Evolutionary conservation across 2,797 vertebrate species (phyloP).

Genomic region (Sphaeramia orbicularis): DNA sequence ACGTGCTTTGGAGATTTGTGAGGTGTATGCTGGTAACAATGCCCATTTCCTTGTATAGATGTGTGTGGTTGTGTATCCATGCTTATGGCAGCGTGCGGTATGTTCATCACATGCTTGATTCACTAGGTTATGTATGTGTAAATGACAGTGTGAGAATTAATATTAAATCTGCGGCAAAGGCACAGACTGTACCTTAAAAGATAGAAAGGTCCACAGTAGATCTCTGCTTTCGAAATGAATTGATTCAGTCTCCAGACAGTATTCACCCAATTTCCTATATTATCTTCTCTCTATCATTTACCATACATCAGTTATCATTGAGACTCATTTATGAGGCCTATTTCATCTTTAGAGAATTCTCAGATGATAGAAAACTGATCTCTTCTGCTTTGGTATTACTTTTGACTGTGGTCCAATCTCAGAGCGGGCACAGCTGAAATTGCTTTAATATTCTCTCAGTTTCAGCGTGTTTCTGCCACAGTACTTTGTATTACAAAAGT

Average conservation of each 20-base stretch:
- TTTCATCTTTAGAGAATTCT: slow-evolving; percentile 79
- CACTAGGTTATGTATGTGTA: slow-evolving; percentile 35
- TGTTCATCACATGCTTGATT: slow-evolving; percentile 21
- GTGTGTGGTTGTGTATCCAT: not conserved
- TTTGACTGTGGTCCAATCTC: slow-evolving; percentile 77
- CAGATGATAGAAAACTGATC: slow-evolving; percentile 82
- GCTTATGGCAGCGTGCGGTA: not conserved
- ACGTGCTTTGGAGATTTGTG: slow-evolving; percentile 6
- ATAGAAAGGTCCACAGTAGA: slow-evolving; percentile 61
- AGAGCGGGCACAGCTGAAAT: slow-evolving; percentile 70
- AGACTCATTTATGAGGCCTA: slow-evolving; percentile 80
- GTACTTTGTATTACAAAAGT: slow-evolving; percentile 66
- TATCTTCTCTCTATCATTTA: slow-evolving; percentile 77
- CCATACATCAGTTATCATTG: slow-evolving; percentile 81
- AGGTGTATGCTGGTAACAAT: slow-evolving; percentile 35
- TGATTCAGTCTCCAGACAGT: slow-evolving; percentile 78
- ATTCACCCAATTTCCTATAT: slow-evolving; percentile 78
- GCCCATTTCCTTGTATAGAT: not conserved
- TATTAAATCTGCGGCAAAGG: slow-evolving; percentile 74
- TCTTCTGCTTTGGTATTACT: slow-evolving; percentile 80
- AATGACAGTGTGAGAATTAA: slow-evolving; percentile 71
- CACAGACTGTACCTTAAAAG: slow-evolving; percentile 68
- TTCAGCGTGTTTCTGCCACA: slow-evolving; percentile 63
- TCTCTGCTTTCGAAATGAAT: slow-evolving; percentile 81
- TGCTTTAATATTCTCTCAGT: slow-evolving; percentile 79